Evolutionary conservation across 2,113 vertebrate genomes (phyloP).

Genomic region (Gallinago jamesoni): DNA sequence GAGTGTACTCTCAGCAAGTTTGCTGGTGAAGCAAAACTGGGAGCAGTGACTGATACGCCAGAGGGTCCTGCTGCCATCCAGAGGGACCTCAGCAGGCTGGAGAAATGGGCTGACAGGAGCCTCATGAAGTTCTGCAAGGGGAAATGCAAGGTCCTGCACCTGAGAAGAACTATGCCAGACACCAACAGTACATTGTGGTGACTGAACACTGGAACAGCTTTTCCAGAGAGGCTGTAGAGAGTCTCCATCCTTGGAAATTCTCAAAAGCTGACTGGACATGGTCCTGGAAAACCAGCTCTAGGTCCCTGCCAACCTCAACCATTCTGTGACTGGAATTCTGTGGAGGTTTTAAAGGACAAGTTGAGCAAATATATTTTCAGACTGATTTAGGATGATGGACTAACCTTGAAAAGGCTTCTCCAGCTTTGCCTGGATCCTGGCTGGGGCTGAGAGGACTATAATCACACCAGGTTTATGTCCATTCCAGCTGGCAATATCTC

Average conservation of each 20-base stretch:
- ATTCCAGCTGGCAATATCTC: not conserved
- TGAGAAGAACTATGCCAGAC: not conserved
- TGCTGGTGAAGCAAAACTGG: not conserved
- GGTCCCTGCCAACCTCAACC: not conserved
- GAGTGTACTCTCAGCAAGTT: not conserved
- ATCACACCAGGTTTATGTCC: not conserved
- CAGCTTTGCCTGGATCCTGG: not conserved
- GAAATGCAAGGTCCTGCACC: not conserved
- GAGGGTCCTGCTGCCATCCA: not conserved
- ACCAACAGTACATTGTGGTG: not conserved
- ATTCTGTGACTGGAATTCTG: not conserved
- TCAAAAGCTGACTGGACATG: not conserved
- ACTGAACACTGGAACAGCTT: not conserved
- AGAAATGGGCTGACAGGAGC: not conserved
- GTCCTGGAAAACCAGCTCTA: not conserved
- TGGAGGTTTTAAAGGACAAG: not conserved
- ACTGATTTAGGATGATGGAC: not conserved
- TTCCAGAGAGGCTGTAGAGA: not conserved
- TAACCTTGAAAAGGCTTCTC: not conserved
- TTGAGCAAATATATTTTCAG: not conserved
- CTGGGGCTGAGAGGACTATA: not conserved
- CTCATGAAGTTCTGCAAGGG: not conserved
- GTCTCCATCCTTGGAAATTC: not conserved
- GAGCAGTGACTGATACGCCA: not conserved
- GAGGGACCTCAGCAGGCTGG: not conserved